Evolutionary conservation across 2,113 vertebrate genomes (phyloP), one percentile per base, ranked within the genome.

Genomic region (Misgurnus anguillicaudatus): DNA sequence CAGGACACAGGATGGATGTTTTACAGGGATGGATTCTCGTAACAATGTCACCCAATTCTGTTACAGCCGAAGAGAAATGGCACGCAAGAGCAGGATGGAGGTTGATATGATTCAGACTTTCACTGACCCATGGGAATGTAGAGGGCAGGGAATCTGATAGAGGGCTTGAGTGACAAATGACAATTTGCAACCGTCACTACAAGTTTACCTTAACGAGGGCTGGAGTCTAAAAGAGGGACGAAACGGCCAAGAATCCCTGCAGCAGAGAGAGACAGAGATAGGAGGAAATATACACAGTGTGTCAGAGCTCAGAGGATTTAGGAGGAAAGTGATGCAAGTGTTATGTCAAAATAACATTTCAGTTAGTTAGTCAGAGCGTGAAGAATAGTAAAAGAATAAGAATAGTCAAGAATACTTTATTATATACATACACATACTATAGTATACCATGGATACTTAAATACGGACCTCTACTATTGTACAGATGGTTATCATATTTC

Each of bases 171-270:
- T 82, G 76, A 88, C 86, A 80, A 80, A n/a, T 72, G 60, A 79
- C 51, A 79, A 77, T 74, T 45, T 38, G 24, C 68, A 72, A 6
- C 64, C 2, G 42, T 45, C 42, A 78, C 62, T 24, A 72, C 45
- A 82, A 51, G 64, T 19, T 45, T 93, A 94, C 92, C 93, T 94
- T 91, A 92, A 90, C 6, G 92, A 94, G 74, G 92, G 91, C 79
- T 93, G 93, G 4, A 89, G 91, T 91, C 94, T 94, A 85, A 93
- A 89, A 90, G 92, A 89, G 83, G 92, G 91, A 84, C 91, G 90
- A 86, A 93, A 89, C 14, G 92, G 91, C 92, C 92, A 91, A 53
- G 88, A 91, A 77, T 94, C 92, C 92, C 93, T 94, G 93, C 88
- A 92, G 91, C 88, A 89, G 41, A 90, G 84, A 86, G 41, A 78